A percentile compares a stretch with the other conserved stretches of the same genome.
Evolutionary conservation across 2,888 invertebrate species (phyloP).

Genomic region (Anthophora plumipes): DNA sequence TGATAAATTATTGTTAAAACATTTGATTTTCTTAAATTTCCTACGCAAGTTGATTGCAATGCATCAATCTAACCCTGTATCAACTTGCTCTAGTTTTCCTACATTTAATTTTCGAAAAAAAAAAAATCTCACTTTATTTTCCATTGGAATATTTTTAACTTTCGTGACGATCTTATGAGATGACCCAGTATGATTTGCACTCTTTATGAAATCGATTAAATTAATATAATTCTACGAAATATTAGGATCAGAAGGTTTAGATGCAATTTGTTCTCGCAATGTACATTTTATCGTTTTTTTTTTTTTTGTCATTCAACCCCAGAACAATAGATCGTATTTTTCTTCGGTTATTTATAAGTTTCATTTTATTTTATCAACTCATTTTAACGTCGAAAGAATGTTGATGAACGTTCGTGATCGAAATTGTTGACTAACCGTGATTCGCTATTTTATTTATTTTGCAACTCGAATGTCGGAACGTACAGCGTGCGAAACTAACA

Average conservation of each 20-base stretch:
- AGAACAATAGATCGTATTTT: not conserved
- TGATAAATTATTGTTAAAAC: no score
- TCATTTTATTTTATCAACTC: not conserved
- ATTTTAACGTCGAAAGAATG: not conserved
- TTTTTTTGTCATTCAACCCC: no score
- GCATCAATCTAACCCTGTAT: no score
- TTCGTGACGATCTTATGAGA: not conserved
- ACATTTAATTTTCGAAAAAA: no score
- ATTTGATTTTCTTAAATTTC: no score
- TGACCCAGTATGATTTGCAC: no score
- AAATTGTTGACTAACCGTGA: conserved; percentile 12
- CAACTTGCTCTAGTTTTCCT: no score
- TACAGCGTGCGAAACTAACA: conserved; percentile 38
- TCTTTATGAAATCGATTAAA: no score
- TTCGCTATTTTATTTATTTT: conserved; percentile 38
- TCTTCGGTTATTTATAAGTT: not conserved
- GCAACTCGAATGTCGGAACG: not conserved
- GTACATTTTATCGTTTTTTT: not conserved
- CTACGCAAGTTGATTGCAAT: no score
- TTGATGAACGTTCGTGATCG: conserved; percentile 12
- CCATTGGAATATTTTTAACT: not conserved
- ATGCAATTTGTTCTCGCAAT: not conserved
- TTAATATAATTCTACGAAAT: no score
- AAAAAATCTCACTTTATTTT: no score
- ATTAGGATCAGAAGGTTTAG: no score